Conservation (phyloP, 2,113 vertebrate genomes). For the Thamnophis sirtalis region DNA sequence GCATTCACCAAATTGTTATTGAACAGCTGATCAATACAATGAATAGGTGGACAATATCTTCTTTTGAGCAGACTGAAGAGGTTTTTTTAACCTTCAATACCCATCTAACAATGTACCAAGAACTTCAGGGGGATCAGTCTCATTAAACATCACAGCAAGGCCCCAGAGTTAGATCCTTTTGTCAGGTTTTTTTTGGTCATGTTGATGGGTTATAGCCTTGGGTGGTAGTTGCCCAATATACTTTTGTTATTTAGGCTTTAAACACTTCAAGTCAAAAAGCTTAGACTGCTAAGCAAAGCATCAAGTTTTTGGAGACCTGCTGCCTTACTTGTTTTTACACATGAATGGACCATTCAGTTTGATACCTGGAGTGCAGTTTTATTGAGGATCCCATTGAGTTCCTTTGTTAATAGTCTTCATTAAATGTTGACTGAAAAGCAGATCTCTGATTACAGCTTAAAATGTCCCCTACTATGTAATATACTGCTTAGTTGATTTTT, state of each 20-base stretch:
- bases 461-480: not conserved
- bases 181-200: too few relatives aligned
- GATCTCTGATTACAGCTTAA: not conserved
- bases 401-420: not conserved
- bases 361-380: not conserved
- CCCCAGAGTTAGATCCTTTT: not conserved
- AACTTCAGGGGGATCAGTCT: not conserved
- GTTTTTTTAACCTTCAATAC: not conserved
- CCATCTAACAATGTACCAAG: not conserved
- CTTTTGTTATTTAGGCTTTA: not conserved
- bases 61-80: not conserved
- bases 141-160: not conserved
- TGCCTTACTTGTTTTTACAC: not conserved
- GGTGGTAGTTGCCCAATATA: not conserved
- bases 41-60: not conserved
- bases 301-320: not conserved
- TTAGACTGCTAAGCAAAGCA: not conserved
- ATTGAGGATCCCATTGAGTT: not conserved
- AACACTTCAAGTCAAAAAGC: not conserved
- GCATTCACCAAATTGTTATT: not conserved
- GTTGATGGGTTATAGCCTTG: not conserved
- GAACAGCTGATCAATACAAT: not conserved
- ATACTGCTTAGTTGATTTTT: rapidly evolving
- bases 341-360: not conserved
- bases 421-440: not conserved